A percentile compares a stretch with the other conserved stretches of the same genome.
phyloP scores from a whole-genome alignment of 2,888 invertebrate genomes.

The Synanthedon tipuliformis region DNA sequence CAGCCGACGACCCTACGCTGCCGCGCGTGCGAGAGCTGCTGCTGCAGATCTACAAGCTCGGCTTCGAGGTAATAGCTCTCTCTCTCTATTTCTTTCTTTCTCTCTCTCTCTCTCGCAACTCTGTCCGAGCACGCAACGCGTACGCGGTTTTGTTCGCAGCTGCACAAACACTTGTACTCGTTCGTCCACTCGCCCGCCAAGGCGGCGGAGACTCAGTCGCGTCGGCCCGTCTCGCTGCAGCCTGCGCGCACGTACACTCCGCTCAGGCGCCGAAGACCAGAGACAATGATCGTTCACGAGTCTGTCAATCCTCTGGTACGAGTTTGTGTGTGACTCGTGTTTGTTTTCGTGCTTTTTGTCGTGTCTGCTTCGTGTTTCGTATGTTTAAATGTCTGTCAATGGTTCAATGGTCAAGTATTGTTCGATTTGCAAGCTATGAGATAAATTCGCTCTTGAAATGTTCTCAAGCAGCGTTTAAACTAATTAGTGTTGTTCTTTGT shows the following conservation, averaged over 20 bases:
- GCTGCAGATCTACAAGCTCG: slow-evolving; percentile 89
- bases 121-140: slow-evolving; percentile 1
- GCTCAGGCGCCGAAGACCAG: slow-evolving; percentile 23
- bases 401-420: no score
- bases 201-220: slow-evolving; percentile 2
- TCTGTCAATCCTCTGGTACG: slow-evolving; percentile 29
- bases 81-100: neutral
- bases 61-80: slow-evolving; percentile 77
- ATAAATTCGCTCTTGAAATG: no score
- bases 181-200: slow-evolving; percentile 26
- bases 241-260: slow-evolving; percentile 11
- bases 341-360: slow-evolving; percentile 3
- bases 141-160: slow-evolving; percentile 26
- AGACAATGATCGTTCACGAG: slow-evolving; percentile 39
- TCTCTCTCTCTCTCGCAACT: neutral
- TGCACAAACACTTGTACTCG: slow-evolving; percentile 52
- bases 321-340: neutral
- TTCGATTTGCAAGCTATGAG: no score
- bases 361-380: neutral
- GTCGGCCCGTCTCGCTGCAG: slow-evolving; percentile 13
- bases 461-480: no score
- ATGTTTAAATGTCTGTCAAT: no score
- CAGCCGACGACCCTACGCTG: slow-evolving; percentile 24
- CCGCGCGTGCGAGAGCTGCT: slow-evolving; percentile 57
- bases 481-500: no score